Evolutionary conservation across 2,113 vertebrate genomes (phyloP), one percentile per base, ranked within the genome.

Genomic region (Morone chrysops): DNA sequence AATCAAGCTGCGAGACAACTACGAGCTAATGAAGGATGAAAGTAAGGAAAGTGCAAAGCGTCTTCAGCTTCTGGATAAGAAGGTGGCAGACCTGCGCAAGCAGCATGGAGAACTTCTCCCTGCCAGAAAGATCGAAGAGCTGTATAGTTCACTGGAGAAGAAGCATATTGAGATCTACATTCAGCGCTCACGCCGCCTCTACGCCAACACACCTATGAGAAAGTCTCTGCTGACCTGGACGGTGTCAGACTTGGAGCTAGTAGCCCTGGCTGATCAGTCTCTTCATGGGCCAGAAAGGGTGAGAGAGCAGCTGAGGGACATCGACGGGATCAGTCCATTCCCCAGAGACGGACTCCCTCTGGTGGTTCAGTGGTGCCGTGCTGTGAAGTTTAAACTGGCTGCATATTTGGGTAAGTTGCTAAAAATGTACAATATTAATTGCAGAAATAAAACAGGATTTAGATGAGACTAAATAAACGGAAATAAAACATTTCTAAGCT

Each of bases 151-250:
- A 0, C 93, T 99, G 94, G 98, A 99, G 94, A 97, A 97, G 71
- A 99, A 98, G 88, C 97, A 99, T 96, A 99, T 99, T 0, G 97
- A 99, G 95, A 99, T 99, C 91, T 99, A 99, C 93, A 98, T 99
- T 92, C 98, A 99, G 93, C 97, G 98, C 31, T 99, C 98, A 0
- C 95, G 95, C 11, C 97, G 97, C 50, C 97, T 99, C 83, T 99
- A 99, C 1, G 92, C 96, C 92, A 99, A 97, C 95, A 99, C 98
- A 0, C 98, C 98, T 70, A 99, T 99, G 98, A 94, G 98, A 80
- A 96, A 97, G 77, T 97, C 98, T 1, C 93, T 99, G 75, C 95
- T 99, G 78, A 99, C 97, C 50, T 99, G 98, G 98, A 97, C 96
- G 0, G 77, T 98, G 88, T 88, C 96, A 0, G 96, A 97, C 38